Evolutionary conservation across 2,888 invertebrate species (phyloP), one percentile per base, ranked within the genome.

Genomic region (Apeira syringaria): DNA sequence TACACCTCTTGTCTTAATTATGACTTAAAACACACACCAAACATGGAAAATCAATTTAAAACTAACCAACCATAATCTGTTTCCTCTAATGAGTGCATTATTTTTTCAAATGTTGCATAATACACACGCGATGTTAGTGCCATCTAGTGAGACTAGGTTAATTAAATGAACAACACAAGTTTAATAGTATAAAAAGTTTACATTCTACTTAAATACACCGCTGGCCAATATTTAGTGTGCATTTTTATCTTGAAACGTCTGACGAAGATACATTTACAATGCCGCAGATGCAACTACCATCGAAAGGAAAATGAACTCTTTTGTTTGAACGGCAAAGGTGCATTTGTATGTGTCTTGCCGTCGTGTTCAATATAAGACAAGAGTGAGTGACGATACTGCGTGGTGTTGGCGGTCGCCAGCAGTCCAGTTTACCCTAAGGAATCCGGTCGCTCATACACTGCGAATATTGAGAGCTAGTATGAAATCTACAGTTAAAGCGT

Each of bases 1-100:
- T 38, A 47, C 18, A 35, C 49, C 53, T 55, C 57, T 47, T 48
- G 56, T 59, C 57, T 53, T 49, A 50, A 34, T 6, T 6, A 13
- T 31, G 12, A 37, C 43, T 25, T n/a, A 15, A 36, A 32, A 46
- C 29, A 24, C 20, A 27, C 41, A 59, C 55, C 40, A 25, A 33
- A 34, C 18, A 25, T 29, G 8, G 7, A 10, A 30, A 25, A 22
- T 1, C 7, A 20, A 17, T 17, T 17, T 17, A 5, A 5, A 17
- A 5, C 4, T 17, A 17, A 17, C 17, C 4, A 17, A 17, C 6
- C 20, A 20, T 20, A 20, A 3, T 20, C 5, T 4, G 17, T 17
- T 1, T 17, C 17, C 6, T 6, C 17, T 17, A 17, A n/a, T n/a
- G n/a, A n/a, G n/a, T n/a, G n/a, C n/a, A 15, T 15, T 15, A 15